phyloP scores from a whole-genome alignment of 2,113 vertebrate genomes.

The Nothocercus nigrocapillus region DNA sequence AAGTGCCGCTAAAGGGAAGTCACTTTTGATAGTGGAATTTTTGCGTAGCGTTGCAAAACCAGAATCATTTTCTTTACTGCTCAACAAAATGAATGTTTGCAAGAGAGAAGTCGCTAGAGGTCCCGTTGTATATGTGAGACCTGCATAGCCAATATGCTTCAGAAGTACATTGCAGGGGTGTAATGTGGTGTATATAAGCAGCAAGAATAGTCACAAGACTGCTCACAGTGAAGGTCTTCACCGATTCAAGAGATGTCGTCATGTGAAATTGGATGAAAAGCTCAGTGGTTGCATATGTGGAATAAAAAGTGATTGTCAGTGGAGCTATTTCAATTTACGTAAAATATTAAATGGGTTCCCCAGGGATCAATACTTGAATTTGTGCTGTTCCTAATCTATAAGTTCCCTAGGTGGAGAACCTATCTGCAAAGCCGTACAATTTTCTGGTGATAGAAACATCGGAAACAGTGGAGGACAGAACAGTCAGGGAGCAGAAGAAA shows the following conservation, averaged over 20 bases:
- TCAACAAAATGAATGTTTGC: neutral
- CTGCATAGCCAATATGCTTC: neutral
- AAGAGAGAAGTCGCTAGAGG: neutral
- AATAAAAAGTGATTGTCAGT: conserved; percentile 56
- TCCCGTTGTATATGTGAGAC: neutral
- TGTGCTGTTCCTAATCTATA: conserved; percentile 56
- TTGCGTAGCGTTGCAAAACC: neutral
- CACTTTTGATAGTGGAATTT: neutral
- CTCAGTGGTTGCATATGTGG: conserved; percentile 35
- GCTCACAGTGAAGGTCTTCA: conserved; percentile 6
- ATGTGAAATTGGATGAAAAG: conserved; percentile 54
- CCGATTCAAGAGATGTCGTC: conserved; percentile 18
- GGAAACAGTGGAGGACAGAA: conserved; percentile 31
- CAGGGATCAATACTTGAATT: conserved; percentile 55
- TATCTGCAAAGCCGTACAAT: conserved; percentile 16
- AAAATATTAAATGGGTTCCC: conserved; percentile 60
- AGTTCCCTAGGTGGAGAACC: conserved; percentile 39
- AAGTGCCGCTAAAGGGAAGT: neutral
- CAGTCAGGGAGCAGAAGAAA: conserved; percentile 53
- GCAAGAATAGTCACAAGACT: conserved; percentile 23
- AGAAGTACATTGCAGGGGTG: neutral
- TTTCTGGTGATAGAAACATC: conserved; percentile 53
- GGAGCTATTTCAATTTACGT: conserved; percentile 59
- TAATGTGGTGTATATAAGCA: conserved; percentile 23
- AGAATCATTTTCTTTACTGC: neutral